Percentiles rank a stretch among this genome's conserved stretches.
Evolutionary conservation across 2,113 vertebrate species (phyloP).

Genomic region (Mystacornis crossleyi): DNA sequence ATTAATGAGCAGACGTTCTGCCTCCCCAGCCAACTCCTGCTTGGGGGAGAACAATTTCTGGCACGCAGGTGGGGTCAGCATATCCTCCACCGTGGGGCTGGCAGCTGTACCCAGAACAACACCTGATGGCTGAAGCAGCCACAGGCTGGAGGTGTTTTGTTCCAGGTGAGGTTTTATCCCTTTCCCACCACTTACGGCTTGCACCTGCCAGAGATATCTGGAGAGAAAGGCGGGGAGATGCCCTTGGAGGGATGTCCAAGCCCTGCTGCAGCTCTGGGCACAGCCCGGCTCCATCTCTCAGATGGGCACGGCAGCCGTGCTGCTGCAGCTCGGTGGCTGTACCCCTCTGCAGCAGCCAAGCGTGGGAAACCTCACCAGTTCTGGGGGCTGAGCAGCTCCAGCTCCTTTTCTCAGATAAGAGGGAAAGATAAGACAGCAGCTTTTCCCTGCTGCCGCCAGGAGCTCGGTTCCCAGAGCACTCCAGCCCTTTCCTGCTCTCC

Average conservation of each 20-base stretch:
- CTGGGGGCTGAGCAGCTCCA: not conserved
- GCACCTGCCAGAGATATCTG: not conserved
- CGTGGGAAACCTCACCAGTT: not conserved
- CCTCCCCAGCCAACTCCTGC: not conserved
- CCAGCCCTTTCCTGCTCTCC: not conserved
- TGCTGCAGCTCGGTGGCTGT: not conserved
- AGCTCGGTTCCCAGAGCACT: not conserved
- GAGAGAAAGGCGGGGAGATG: not conserved
- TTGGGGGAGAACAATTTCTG: not conserved
- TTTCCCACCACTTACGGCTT: not conserved
- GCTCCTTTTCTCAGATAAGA: not conserved
- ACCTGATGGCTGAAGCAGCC: not conserved
- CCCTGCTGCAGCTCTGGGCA: accelerated
- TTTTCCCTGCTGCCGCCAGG: accelerated
- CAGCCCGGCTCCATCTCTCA: not conserved
- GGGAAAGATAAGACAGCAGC: not conserved
- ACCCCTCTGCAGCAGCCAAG: not conserved
- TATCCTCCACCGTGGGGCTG: accelerated
- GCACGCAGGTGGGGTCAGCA: not conserved
- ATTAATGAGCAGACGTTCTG: not conserved
- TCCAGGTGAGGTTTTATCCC: not conserved
- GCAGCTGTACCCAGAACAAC: not conserved
- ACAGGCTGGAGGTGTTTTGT: not conserved
- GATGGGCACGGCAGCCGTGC: accelerated
- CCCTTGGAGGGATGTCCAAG: not conserved